A percentile compares a stretch with the other conserved stretches of the same genome.
Evolutionary conservation across 2,888 invertebrate genomes (phyloP).

Genomic region (Crepidodera aurea): DNA sequence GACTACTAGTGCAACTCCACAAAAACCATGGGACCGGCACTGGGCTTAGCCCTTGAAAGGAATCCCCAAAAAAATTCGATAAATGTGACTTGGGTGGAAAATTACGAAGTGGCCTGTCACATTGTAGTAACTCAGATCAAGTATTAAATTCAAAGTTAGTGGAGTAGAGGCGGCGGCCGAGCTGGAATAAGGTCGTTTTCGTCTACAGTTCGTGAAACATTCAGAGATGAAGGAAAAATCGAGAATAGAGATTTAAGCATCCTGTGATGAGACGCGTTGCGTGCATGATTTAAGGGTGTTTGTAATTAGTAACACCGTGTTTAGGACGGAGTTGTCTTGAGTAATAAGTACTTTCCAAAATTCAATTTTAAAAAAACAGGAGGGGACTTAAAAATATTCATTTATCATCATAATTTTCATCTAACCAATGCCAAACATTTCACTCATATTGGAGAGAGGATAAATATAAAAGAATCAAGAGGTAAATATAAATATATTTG

Average conservation of each 20-base stretch:
- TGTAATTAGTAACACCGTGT: no score
- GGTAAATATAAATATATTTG: no score
- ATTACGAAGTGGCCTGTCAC: constrained; percentile 22
- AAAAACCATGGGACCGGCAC: background rate
- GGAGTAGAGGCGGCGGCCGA: background rate
- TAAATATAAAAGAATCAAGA: no score
- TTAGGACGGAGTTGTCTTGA: no score
- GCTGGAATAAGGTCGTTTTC: constrained; percentile 11
- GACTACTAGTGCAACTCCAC: no score
- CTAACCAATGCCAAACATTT: no score
- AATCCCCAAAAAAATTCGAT: constrained; percentile 19
- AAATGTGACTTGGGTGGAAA: constrained; percentile 17
- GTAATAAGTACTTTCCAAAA: no score
- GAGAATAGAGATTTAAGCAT: background rate
- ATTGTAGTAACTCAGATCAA: constrained; percentile 16
- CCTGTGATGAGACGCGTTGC: background rate
- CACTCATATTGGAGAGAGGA: no score
- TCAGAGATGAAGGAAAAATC: constrained; percentile 11
- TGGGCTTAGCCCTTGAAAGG: constrained; percentile 2
- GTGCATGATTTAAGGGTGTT: background rate
- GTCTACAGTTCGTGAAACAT: background rate
- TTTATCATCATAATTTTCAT: no score
- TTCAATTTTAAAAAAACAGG: no score
- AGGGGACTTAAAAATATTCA: no score
- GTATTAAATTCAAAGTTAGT: constrained; percentile 19